Evolutionary conservation across 2,113 vertebrate genomes (phyloP).

Genomic region (Ictalurus punctatus): DNA sequence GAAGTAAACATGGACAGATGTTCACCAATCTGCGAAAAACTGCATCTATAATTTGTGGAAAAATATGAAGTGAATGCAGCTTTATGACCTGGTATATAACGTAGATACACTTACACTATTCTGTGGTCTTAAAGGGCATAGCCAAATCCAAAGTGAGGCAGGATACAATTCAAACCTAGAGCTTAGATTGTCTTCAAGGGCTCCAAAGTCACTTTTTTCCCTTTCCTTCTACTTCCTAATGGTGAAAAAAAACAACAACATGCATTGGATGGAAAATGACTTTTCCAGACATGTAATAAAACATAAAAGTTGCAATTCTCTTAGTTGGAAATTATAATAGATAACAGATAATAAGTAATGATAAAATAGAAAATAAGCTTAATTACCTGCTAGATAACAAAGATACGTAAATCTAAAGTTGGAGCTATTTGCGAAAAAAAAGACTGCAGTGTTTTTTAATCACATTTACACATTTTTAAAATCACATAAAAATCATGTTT

Average conservation of each 20-base stretch:
- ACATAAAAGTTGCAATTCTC: background rate
- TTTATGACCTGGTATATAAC: too few relatives aligned
- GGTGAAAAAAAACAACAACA: background rate
- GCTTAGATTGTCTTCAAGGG: background rate
- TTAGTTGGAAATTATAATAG: background rate
- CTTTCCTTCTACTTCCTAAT: background rate
- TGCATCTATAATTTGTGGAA: too few relatives aligned
- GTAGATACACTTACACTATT: too few relatives aligned
- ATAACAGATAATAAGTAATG: background rate
- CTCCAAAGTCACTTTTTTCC: too few relatives aligned
- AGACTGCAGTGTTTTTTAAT: background rate
- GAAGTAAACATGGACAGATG: too few relatives aligned
- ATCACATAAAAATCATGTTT: background rate
- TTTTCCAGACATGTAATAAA: background rate
- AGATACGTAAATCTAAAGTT: background rate
- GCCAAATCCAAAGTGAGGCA: background rate
- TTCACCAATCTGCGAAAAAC: too few relatives aligned
- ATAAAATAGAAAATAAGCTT: background rate
- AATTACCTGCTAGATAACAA: background rate
- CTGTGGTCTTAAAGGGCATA: too few relatives aligned
- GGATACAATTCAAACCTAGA: background rate
- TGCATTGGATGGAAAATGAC: background rate
- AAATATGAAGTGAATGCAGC: too few relatives aligned
- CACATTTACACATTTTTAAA: too few relatives aligned
- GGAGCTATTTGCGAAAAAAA: background rate